A percentile compares a stretch with the other conserved stretches of the same genome.
Evolutionary conservation across 2,113 vertebrate species (phyloP).

Genomic region (Misgurnus anguillicaudatus): DNA sequence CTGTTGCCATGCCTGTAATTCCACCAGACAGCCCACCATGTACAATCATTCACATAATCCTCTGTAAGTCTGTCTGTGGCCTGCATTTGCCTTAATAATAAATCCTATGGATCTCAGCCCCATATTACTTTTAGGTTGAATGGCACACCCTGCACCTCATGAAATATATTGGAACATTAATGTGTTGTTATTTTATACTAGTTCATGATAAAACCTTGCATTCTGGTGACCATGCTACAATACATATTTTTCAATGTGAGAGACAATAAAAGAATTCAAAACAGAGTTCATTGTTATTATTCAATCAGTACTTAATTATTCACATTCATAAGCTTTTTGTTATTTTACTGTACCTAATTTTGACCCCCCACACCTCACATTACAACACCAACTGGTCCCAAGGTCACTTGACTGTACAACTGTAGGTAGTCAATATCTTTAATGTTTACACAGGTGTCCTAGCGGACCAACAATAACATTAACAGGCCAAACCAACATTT

Average conservation of each 20-base stretch:
- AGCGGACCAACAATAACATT: too few relatives aligned
- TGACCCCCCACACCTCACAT: too few relatives aligned
- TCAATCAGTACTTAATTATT: too few relatives aligned
- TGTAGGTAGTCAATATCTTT: too few relatives aligned
- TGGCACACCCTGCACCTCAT: background rate
- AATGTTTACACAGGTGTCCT: too few relatives aligned
- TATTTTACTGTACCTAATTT: too few relatives aligned
- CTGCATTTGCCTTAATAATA: constrained; percentile 42
- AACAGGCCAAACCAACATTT: too few relatives aligned
- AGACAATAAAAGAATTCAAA: background rate
- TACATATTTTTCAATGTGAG: background rate
- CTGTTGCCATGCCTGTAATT: constrained; percentile 49
- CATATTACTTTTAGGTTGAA: constrained; percentile 7
- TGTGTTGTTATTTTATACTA: background rate
- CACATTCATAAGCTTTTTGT: too few relatives aligned
- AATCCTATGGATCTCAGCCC: constrained; percentile 22
- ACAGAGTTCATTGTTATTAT: too few relatives aligned
- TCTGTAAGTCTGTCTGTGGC: constrained; percentile 53
- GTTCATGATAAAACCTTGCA: background rate
- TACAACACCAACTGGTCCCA: too few relatives aligned
- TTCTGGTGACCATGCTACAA: background rate
- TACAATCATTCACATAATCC: constrained; percentile 50
- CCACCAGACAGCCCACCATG: constrained; percentile 35
- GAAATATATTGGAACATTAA: background rate
- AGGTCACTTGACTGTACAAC: too few relatives aligned